Evolutionary conservation across 2,113 vertebrate genomes (phyloP), one percentile per base, ranked within the genome.

Genomic region (Eclectus roratus): DNA sequence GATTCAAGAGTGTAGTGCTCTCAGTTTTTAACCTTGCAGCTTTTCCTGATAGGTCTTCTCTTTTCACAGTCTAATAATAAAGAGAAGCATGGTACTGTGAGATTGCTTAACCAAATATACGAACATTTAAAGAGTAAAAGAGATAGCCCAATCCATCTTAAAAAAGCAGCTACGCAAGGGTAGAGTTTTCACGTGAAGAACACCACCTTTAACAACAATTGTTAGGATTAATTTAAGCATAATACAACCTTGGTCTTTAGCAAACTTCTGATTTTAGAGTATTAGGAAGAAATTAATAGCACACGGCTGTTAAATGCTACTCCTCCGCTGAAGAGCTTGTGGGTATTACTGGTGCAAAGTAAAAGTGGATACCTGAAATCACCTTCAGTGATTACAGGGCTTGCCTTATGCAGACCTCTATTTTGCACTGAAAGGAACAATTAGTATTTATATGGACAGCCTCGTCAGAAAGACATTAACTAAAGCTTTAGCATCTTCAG

Each of bases 51-150:
- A 99, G 96, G 37, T 98, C 97, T 94, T 98, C 97, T 47, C 96
- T 97, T 93, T 96, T 98, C 76, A 99, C 98, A 68, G 97, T 98
- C 99, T 99, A 91, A 69, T 97, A 97, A 66, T 16, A 58, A 58
- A 58, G 56, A 95, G 70, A 96, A 96, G 47, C 44, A 80, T 4
- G 4, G 39, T 6, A 81, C 61, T 71, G 41, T 95, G 66, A 97
- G 69, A n/a, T 24, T 77, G 39, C 35, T 91, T 85, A 69, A 82
- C n/a, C 58, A 78, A 82, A 52, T 39, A 78, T 6, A 82, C 41
- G 60, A 56, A 69, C 66, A 76, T 55, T 92, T 80, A 49, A 85
- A 63, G 55, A 94, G 13, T 33, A 80, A 66, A 55, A 81, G 43
- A 73, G 18, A 90, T 10, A 80, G 56, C 29, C 25, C 43, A 92